These are phyloP conservation scores for Andrena bicolor DNA, from an alignment of 2,888 invertebrate genomes.

Conservation along the genomic window DNA sequence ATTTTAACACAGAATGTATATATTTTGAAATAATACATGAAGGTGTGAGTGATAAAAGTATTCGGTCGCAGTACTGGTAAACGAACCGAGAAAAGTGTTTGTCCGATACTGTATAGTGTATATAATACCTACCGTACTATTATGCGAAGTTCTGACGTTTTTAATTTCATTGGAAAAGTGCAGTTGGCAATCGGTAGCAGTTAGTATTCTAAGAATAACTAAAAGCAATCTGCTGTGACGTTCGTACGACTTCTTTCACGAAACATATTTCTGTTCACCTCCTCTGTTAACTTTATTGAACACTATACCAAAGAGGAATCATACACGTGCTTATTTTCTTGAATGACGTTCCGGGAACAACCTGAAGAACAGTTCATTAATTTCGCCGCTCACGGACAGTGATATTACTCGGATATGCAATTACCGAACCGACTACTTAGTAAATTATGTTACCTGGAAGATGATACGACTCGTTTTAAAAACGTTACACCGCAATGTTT, in stretches of 20 bases:
- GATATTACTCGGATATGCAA: conserved; percentile 36
- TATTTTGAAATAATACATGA: too few species aligned
- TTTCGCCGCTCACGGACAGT: conserved; percentile 1
- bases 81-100: too few species aligned
- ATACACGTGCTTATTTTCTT: conserved; percentile 1
- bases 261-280: neutral
- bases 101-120: too few species aligned
- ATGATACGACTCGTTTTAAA: too few species aligned
- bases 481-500: too few species aligned
- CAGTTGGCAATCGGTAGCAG: neutral
- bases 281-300: neutral
- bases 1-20: too few species aligned
- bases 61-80: too few species aligned
- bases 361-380: conserved; percentile 13
- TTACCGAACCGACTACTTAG: conserved; percentile 32
- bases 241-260: neutral
- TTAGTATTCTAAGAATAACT: neutral
- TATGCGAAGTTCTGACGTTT: too few species aligned
- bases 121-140: too few species aligned
- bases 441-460: conserved; percentile 29
- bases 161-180: neutral
- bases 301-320: neutral
- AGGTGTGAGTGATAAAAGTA: too few species aligned
- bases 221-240: neutral
- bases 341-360: conserved; percentile 35